Conservation (phyloP, 2,888 invertebrate species). For the Entomobrya multifasciata region DNA sequence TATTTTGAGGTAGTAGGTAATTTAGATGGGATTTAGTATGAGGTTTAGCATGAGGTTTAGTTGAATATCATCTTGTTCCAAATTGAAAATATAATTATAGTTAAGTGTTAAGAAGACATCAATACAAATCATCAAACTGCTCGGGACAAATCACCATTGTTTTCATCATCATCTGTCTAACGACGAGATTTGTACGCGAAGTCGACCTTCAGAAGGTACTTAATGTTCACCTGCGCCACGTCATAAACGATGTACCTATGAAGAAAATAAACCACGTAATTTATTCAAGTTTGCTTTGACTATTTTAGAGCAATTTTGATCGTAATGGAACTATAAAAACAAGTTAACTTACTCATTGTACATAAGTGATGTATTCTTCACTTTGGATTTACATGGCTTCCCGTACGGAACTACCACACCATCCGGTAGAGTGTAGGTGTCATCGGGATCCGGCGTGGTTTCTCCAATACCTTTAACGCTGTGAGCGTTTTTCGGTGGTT, state of each 20-base stretch:
- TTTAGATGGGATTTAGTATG: too few species aligned
- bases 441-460: conserved; percentile 90
- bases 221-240: conserved; percentile 94
- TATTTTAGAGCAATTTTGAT: too few species aligned
- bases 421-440: conserved; percentile 84
- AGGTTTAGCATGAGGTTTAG: too few species aligned
- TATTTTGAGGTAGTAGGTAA: too few species aligned
- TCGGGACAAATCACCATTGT: too few species aligned
- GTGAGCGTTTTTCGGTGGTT: conserved; percentile 91
- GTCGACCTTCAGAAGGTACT: conserved; percentile 92
- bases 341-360: conserved; percentile 92
- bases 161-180: too few species aligned
- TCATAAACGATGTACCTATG: conserved; percentile 95
- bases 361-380: conserved; percentile 84
- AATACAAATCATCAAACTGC: too few species aligned
- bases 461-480: conserved; percentile 93
- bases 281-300: too few species aligned
- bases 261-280: conserved; percentile 14
- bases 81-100: too few species aligned
- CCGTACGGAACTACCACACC: conserved; percentile 92
- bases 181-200: conserved; percentile 88
- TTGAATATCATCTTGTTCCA: too few species aligned
- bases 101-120: too few species aligned
- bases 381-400: conserved; percentile 82
- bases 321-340: too few species aligned